Evolutionary conservation across 2,797 vertebrate species (phyloP).

Genomic region (Chelon auratus): DNA sequence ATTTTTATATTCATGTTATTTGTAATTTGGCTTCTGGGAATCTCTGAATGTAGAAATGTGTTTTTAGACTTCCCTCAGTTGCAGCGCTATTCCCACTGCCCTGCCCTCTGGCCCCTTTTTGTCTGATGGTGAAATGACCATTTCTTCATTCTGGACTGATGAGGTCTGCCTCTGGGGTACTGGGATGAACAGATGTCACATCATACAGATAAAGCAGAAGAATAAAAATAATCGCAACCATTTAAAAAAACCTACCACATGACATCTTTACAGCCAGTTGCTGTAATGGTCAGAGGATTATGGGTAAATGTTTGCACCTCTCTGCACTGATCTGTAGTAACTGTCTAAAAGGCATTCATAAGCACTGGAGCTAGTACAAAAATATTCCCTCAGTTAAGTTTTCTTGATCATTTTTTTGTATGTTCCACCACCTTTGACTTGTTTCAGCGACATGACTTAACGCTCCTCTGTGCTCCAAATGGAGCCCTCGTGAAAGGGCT

Average conservation of each 20-base stretch:
- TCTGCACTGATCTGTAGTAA: too few relatives aligned
- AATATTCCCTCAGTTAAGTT: neutral
- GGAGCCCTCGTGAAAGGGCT: conserved; percentile 14
- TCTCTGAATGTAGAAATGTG: neutral
- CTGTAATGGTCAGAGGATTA: neutral
- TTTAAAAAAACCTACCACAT: neutral
- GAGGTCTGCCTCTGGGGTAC: neutral
- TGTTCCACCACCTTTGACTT: conserved; percentile 25
- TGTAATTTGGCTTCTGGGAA: neutral
- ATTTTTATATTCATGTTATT: too few relatives aligned
- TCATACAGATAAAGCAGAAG: conserved; percentile 6
- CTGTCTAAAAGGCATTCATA: neutral
- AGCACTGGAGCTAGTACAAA: neutral
- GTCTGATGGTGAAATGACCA: conserved; percentile 14
- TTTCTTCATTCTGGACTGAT: conserved; percentile 26
- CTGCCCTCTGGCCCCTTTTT: conserved; percentile 20
- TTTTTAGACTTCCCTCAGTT: conserved; percentile 1
- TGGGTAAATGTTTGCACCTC: neutral
- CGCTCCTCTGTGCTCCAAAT: neutral
- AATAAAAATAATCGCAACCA: neutral
- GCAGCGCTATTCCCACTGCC: neutral
- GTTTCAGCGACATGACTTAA: neutral
- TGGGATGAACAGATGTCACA: conserved; percentile 13
- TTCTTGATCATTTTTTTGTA: neutral
- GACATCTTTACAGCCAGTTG: neutral